A percentile compares a stretch with the other conserved stretches of the same genome.
Conservation (phyloP, 2,888 invertebrate species). For the Meiosimyza decipiens region DNA sequence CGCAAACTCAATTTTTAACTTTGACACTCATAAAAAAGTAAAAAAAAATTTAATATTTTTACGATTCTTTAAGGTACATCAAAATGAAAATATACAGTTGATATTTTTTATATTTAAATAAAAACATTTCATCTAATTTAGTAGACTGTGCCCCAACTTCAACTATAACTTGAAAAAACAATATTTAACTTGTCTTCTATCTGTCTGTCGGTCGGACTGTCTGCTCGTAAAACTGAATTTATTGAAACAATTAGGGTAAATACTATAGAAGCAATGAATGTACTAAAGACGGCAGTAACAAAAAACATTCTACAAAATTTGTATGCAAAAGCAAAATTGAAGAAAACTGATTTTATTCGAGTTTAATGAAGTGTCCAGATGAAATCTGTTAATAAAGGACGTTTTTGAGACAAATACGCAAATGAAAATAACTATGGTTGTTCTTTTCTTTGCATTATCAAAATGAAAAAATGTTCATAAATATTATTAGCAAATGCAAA, state of each 20-base stretch:
- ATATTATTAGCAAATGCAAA: too few relatives aligned
- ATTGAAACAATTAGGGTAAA: slow-evolving; percentile 29
- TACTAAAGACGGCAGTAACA: neutral
- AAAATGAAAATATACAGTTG: too few relatives aligned
- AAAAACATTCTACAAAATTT: neutral
- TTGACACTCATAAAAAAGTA: too few relatives aligned
- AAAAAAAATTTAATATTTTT: too few relatives aligned
- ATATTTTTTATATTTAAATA: too few relatives aligned
- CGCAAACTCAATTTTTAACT: too few relatives aligned
- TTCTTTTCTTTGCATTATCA: too few relatives aligned
- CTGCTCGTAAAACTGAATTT: slow-evolving; percentile 21
- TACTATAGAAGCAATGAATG: neutral
- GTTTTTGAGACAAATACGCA: neutral
- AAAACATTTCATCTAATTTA: too few relatives aligned
- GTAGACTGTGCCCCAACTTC: neutral
- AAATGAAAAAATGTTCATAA: too few relatives aligned
- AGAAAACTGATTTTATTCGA: neutral
- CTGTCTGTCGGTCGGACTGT: slow-evolving; percentile 7
- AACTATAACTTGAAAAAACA: neutral
- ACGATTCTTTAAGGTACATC: too few relatives aligned
- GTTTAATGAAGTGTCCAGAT: slow-evolving; percentile 17
- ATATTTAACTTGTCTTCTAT: slow-evolving; percentile 24
- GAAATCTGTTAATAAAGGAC: neutral
- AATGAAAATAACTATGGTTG: neutral
- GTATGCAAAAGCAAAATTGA: neutral